phyloP scores from a whole-genome alignment of 2,888 invertebrate species.

The Idaea dimidiata region DNA sequence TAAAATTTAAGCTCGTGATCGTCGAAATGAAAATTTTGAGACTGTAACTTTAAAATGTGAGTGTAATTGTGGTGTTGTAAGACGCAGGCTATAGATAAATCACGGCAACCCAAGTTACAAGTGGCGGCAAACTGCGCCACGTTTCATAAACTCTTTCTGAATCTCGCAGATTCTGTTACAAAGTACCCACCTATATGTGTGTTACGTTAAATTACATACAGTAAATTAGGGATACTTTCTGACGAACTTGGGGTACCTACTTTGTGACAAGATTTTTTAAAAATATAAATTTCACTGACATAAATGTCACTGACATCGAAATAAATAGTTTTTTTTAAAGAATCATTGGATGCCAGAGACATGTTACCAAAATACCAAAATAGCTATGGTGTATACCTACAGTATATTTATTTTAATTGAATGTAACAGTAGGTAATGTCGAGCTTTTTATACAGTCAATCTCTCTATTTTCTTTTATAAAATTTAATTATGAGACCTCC shows the following conservation, averaged over 20 bases:
- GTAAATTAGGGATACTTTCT: too few species aligned
- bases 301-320: too few species aligned
- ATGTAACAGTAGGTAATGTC: neutral
- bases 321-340: too few species aligned
- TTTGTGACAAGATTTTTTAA: too few species aligned
- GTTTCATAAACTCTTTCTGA: constrained; percentile 57
- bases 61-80: constrained; percentile 35
- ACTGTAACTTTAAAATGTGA: constrained; percentile 42
- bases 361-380: too few species aligned
- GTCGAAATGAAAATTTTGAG: constrained; percentile 35
- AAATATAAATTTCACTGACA: too few species aligned
- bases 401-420: neutral
- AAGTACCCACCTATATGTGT: constrained; percentile 10
- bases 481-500: neutral
- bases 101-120: constrained; percentile 44
- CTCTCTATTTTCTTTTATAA: neutral
- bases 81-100: constrained; percentile 47
- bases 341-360: too few species aligned
- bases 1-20: constrained; percentile 40
- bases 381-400: constrained; percentile 21
- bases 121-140: constrained; percentile 42
- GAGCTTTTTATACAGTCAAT: neutral
- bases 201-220: too few species aligned
- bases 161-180: constrained; percentile 43
- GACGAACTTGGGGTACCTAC: too few species aligned